Evolutionary conservation across 1,140 invertebrate genomes (phyloP).

Genomic region (Drosophila subobscura): DNA sequence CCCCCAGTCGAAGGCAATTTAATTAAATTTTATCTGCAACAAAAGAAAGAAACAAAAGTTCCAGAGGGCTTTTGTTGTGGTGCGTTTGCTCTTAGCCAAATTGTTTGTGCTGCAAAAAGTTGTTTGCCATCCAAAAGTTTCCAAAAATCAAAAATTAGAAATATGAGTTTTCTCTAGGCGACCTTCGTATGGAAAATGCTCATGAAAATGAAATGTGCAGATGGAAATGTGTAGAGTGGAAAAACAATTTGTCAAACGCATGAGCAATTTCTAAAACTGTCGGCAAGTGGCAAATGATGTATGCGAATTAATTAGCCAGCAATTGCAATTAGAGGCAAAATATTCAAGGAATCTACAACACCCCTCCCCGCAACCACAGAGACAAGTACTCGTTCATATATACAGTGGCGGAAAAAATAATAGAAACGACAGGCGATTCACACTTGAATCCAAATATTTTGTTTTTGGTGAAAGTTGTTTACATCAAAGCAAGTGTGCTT

Average conservation of each 20-base stretch:
- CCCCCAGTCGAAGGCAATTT: constrained; percentile 44
- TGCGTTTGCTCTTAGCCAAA: constrained; percentile 47
- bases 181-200: no score
- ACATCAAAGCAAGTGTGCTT: no score
- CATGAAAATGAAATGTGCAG: neutral
- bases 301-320: constrained; percentile 2
- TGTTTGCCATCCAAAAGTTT: constrained; percentile 35
- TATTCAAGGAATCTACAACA: constrained; percentile 6
- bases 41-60: constrained; percentile 55
- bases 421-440: no score
- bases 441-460: no score
- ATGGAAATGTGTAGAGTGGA: neutral
- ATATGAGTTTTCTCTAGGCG: constrained; percentile 18
- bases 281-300: neutral
- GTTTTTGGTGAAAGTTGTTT: no score
- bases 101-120: constrained; percentile 44
- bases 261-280: neutral
- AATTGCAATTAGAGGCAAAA: constrained; percentile 5
- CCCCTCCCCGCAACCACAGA: no score
- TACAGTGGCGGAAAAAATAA: no score
- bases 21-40: constrained; percentile 36
- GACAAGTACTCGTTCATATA: no score
- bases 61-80: constrained; percentile 3
- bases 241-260: neutral
- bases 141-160: constrained; percentile 17